These are phyloP conservation scores for Eudasyphora cyanicolor DNA, from an alignment of 2,888 invertebrate species.

Conservation along the genomic window DNA sequence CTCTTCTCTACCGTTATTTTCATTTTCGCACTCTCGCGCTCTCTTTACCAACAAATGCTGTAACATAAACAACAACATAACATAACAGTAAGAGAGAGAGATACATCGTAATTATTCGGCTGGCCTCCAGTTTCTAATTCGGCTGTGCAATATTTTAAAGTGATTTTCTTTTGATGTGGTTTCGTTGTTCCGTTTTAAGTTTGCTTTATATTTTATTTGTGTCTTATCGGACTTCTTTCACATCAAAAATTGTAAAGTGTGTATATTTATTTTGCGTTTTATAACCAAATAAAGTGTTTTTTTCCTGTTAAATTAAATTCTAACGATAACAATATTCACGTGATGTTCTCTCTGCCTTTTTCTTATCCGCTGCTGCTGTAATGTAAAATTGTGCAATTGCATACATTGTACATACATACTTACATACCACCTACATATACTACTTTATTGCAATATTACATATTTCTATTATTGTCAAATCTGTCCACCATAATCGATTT, in stretches of 20 bases:
- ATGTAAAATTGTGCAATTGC: not conserved
- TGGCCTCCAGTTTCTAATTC: not conserved
- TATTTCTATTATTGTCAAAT: not conserved
- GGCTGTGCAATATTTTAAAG: not conserved
- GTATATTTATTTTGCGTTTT: not conserved
- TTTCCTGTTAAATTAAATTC: constrained; percentile 1
- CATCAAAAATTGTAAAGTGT: not conserved
- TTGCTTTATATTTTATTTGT: not conserved
- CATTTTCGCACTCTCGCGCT: not conserved
- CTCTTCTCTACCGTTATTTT: not conserved
- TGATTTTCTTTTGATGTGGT: not conserved
- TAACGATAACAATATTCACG: not conserved
- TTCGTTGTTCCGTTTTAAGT: not conserved
- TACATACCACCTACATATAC: too few species aligned
- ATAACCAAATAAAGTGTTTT: not conserved
- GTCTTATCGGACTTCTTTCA: not conserved
- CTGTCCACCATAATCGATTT: constrained; percentile 3
- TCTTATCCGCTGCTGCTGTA: not conserved
- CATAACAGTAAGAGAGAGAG: not conserved
- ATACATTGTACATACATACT: not conserved
- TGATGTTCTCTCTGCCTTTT: not conserved
- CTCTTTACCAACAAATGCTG: not conserved
- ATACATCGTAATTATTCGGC: not conserved
- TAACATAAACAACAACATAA: not conserved
- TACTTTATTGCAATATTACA: too few species aligned